These are phyloP conservation scores for Haliclona indistincta DNA, from an alignment of 37 sponge, comb jelly and placozoan genomes.

Conservation along the genomic window DNA sequence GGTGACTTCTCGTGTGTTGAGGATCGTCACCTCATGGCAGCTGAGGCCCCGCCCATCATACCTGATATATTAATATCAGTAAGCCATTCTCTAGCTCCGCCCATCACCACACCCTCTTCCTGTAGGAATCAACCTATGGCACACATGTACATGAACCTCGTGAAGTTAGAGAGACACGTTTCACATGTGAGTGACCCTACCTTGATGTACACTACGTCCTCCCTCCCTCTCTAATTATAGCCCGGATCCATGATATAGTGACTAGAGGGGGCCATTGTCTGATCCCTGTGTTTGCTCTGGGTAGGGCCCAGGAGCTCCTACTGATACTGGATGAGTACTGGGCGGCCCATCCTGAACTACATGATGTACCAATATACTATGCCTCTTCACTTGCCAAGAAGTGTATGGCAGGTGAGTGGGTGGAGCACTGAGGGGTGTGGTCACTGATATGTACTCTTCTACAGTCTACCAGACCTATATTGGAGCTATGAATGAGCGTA, in stretches of 20 bases:
- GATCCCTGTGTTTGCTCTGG: constrained; percentile 99
- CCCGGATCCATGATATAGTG: constrained; percentile 91
- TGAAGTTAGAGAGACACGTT: constrained; percentile 88
- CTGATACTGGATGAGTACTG: constrained; percentile 98
- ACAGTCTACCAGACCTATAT: constrained; percentile 97
- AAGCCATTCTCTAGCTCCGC: constrained; percentile 1
- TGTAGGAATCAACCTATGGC: constrained; percentile 94
- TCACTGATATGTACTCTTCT: too few relatives aligned
- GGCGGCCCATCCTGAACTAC: constrained; percentile 96
- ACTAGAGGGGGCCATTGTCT: constrained; percentile 95
- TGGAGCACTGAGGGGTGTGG: background rate
- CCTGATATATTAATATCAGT: constrained; percentile 93
- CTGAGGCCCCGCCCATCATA: constrained; percentile 81
- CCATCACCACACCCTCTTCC: background rate
- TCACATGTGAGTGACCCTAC: constrained; percentile 64
- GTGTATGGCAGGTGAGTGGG: constrained; percentile 90
- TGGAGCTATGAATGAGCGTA: constrained; percentile 97
- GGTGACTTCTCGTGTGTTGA: constrained; percentile 98
- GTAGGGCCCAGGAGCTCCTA: constrained; percentile 95
- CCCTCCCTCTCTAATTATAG: constrained; percentile 11
- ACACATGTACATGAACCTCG: constrained; percentile 91
- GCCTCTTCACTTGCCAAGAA: constrained; percentile 98
- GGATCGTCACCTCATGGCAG: constrained; percentile 97
- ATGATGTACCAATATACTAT: constrained; percentile 98
- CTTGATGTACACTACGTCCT: background rate